These are phyloP conservation scores for Halocynthia roretzi DNA, from an alignment of 23 tunicate genomes.

Conservation along the genomic window DNA sequence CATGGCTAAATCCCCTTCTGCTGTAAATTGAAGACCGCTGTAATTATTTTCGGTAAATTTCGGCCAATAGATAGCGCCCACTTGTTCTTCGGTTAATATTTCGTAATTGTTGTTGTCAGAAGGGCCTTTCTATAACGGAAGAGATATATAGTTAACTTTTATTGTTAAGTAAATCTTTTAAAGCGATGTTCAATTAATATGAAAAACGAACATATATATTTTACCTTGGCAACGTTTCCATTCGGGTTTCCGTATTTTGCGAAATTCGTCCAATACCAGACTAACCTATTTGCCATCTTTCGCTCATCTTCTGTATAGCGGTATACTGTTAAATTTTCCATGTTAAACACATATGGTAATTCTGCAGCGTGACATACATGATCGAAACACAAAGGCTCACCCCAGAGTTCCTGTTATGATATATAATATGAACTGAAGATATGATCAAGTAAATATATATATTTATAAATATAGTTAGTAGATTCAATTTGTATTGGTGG, in stretches of 20 bases:
- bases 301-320: slow-evolving; percentile 25
- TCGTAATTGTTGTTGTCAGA: neutral
- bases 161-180: too few relatives aligned
- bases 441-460: neutral
- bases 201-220: neutral
- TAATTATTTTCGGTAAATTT: slow-evolving; percentile 15
- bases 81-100: neutral
- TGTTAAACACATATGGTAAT: slow-evolving; percentile 36
- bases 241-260: slow-evolving; percentile 57
- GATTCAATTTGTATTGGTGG: too few relatives aligned
- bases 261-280: slow-evolving; percentile 36
- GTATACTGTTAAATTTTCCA: slow-evolving; percentile 29
- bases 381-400: slow-evolving; percentile 23
- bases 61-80: slow-evolving; percentile 12
- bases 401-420: slow-evolving; percentile 50
- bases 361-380: slow-evolving; percentile 62
- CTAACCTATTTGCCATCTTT: slow-evolving; percentile 22
- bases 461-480: neutral
- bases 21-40: slow-evolving; percentile 23
- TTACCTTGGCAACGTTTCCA: slow-evolving; percentile 20
- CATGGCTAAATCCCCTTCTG: slow-evolving; percentile 35
- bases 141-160: too few relatives aligned
- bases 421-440: too few relatives aligned
- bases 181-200: too few relatives aligned
- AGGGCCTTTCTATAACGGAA: neutral